Evolutionary conservation across 1,140 invertebrate genomes (phyloP), one percentile per base, ranked within the genome.

Genomic region (Pachypeltis micranthus): DNA sequence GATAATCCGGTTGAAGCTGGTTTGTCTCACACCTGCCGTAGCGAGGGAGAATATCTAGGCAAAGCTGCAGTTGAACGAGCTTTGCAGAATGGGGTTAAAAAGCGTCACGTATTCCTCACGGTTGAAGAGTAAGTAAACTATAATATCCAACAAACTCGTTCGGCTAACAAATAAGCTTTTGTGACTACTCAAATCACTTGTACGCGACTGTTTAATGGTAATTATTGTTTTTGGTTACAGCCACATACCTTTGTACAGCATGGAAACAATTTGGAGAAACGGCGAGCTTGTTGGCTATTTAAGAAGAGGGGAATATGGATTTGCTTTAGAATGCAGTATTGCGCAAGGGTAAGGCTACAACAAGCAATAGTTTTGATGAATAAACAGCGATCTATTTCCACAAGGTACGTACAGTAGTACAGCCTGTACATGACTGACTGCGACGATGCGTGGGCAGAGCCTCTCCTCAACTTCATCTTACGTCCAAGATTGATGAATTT

Each of bases 1-100:
- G 90, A 94, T 70, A 91, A 86, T 66, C 91, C 91, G 0, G 72
- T 93, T 1, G 91, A 95, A 76, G 87, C 89, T 0, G 86, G 85
- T 44, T 76, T 95, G 34, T 82, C 75, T 14, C 86, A 86, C 67
- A 81, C 85, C 1, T 93, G 91, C 72, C 79, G 90, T 67, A 83
- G 83, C 63, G 76, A 81, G 26, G 85, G 83, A 1, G 79, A 85
- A 12, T 95, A 92, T 70, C 77, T 87, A 31, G 91, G 91, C 12
- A 86, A 88, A 68, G 74, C 81, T 25, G 76, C 78, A 0, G 78
- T 94, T 1, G 83, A 88, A 25, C 74, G 77, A 56, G 78, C 81
- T 7, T 80, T 78, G 64, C 69, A 75, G 60, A 77, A 83, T 67
- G 90, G 89, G 58, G 73, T 90, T 0, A 81, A 78, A 57, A 91